Evolutionary conservation across 2,113 vertebrate genomes (phyloP), one percentile per base, ranked within the genome.

Genomic region (Synodontis membranacea): DNA sequence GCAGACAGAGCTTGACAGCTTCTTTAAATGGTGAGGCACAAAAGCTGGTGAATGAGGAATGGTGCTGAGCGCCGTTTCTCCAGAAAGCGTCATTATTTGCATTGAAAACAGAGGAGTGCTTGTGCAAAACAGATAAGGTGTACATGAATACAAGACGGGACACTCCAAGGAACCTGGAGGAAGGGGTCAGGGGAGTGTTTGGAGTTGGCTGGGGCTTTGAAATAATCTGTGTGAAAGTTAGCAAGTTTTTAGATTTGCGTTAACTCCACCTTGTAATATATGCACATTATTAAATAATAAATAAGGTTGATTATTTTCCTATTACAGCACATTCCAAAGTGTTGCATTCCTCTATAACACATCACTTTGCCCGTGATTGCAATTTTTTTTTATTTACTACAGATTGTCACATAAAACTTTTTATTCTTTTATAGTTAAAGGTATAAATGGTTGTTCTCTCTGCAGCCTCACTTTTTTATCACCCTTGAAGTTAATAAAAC

Each of bases 1-100:
- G 93, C 92, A 95, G 92, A 95, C 96, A 95, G 94, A 96, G 95
- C 96, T 96, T 98, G 98, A 99, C 97, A 99, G 97, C 96, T 97
- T 97, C 97, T 98, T 97, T 98, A 97, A 97, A 97, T 94, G 95
- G 93, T 94, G 94, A 93, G 94, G 89, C 94, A 97, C 96, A 97
- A 98, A 98, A 95, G 96, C 94, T 93, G 94, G 93, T 95, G 96
- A 96, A 96, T 96, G 96, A 96, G 96, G 95, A 96, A 96, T 96
- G 96, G 95, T 95, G 95, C 94, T 93, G 93, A 95, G 95, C 95
- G 91, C 93, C 90, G 91, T 94, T 56, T 95, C 94, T 95, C 92
- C 87, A 91, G 91, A 93, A 96, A 93, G 93, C 91, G 93, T 95
- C 95, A 95, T 97, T 97, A 96, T 97, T 93, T 91, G 88, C 93